Evolutionary conservation across 2,797 vertebrate genomes (phyloP), one percentile per base, ranked within the genome.

Genomic region (Rousettus madagascariensis): DNA sequence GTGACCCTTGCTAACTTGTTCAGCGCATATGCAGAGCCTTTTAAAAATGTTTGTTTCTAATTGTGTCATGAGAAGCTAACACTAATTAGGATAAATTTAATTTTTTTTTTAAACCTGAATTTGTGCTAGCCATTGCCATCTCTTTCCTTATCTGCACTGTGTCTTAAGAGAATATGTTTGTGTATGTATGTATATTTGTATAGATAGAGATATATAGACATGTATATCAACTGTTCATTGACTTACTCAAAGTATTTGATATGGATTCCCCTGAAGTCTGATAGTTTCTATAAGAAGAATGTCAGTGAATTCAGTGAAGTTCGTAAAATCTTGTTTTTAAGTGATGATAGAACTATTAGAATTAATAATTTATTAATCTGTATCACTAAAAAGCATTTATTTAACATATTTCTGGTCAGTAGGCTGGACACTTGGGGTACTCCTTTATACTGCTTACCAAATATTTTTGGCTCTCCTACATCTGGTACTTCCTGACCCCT

Each of bases 391-490:
- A 88, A 91, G 41, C 59, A 77, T 63, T 86, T 79, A 19, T 51
- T 90, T 93, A 93, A 71, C 26, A 12, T 85, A 28, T 74, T 94
- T 80, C 11, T 57, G 66, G 43, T 84, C 43, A 49, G 71, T 80
- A 43, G 28, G 22, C 19, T 46, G 28, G 59, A 20, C 66, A 53
- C 26, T 83, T 95, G 30, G 66, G 20, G 5, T 85, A 66, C 49
- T 92, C 36, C 28, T 71, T 94, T 86, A 86, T 72, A 71, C 41
- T 57, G 43, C 68, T 92, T 92, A 49, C 30, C 95, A 84, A 84
- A 71, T 96, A 84, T 80, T 90, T 96, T 66, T 78, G 80, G 6
- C 53, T 80, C 36, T 46, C 28, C 6, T 80, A 53, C 53, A 46
- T 91, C 13, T 93, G 74, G 26, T 36, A 63, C 74, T 65, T 85